phyloP scores from a whole-genome alignment of 2,797 vertebrate genomes.

The Tympanoctomys barrerae region DNA sequence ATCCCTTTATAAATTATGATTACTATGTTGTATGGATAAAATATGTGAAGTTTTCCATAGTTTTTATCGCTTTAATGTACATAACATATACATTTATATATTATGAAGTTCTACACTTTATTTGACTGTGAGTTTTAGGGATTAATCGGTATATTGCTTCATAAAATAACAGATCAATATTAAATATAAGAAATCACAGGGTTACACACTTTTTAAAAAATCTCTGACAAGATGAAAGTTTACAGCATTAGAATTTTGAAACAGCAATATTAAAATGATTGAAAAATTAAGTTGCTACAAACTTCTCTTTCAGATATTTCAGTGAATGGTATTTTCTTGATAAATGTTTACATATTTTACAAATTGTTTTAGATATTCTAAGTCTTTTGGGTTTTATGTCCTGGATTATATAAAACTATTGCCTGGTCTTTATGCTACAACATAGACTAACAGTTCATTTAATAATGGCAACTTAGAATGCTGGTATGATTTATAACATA shows the following conservation, averaged over 20 bases:
- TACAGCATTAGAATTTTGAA: neutral
- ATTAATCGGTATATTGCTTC: neutral
- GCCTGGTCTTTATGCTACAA: neutral
- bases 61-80: slow-evolving; percentile 27
- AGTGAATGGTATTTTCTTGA: neutral
- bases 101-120: slow-evolving; percentile 6
- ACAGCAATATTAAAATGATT: neutral
- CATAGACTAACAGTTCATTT: neutral
- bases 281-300: neutral
- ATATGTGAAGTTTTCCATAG: neutral
- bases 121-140: neutral
- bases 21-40: neutral
- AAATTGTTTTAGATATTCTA: neutral
- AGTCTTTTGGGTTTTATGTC: neutral
- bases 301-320: slow-evolving; percentile 1
- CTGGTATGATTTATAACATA: neutral
- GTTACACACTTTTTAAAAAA: neutral
- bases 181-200: neutral
- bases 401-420: slow-evolving; percentile 12
- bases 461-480: slow-evolving; percentile 13
- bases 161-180: neutral
- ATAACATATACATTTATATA: neutral
- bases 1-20: neutral
- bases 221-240: neutral
- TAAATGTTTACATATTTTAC: neutral